Percentiles rank a stretch among this genome's conserved stretches.
Evolutionary conservation across 2,888 invertebrate species (phyloP).

Genomic region (Lepetodrilus schrolli): DNA sequence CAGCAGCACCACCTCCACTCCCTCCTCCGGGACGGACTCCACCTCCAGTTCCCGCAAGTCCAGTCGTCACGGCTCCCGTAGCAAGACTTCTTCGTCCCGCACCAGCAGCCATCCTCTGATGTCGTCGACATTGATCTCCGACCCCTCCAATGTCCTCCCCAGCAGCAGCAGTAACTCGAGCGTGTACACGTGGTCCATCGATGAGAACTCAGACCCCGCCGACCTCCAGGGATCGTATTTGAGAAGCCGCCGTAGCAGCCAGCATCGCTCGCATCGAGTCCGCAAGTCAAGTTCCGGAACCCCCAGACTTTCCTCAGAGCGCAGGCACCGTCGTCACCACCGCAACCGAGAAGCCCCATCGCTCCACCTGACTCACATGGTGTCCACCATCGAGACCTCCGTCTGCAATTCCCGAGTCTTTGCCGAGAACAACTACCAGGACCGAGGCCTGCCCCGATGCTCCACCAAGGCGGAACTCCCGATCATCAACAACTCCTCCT

Average conservation of each 20-base stretch:
- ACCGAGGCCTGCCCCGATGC: slow-evolving; percentile 59
- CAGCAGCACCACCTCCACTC: slow-evolving; percentile 41
- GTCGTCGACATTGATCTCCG: slow-evolving; percentile 61
- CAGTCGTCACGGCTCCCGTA: slow-evolving; percentile 38
- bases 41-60: not conserved
- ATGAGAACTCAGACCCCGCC: slow-evolving; percentile 51
- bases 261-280: slow-evolving; percentile 22
- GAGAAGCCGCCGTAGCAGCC: slow-evolving; percentile 39
- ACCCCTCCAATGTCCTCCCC: slow-evolving; percentile 51
- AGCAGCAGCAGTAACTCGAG: slow-evolving; percentile 53
- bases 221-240: slow-evolving; percentile 58
- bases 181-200: slow-evolving; percentile 64
- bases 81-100: slow-evolving; percentile 45
- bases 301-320: slow-evolving; percentile 3
- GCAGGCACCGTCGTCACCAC: slow-evolving; percentile 42
- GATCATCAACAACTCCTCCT: slow-evolving; percentile 9
- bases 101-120: slow-evolving; percentile 57
- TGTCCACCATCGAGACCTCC: slow-evolving; percentile 52
- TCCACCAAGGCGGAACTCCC: slow-evolving; percentile 51
- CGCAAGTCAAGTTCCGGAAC: not conserved
- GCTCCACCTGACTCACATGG: slow-evolving; percentile 45
- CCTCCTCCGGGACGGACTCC: slow-evolving; percentile 13
- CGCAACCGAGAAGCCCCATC: slow-evolving; percentile 49
- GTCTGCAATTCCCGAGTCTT: slow-evolving; percentile 46
- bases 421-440: slow-evolving; percentile 51